Base-by-base conservation (phyloP, 2,113 vertebrate species). In the Anas platyrhynchos region DNA sequence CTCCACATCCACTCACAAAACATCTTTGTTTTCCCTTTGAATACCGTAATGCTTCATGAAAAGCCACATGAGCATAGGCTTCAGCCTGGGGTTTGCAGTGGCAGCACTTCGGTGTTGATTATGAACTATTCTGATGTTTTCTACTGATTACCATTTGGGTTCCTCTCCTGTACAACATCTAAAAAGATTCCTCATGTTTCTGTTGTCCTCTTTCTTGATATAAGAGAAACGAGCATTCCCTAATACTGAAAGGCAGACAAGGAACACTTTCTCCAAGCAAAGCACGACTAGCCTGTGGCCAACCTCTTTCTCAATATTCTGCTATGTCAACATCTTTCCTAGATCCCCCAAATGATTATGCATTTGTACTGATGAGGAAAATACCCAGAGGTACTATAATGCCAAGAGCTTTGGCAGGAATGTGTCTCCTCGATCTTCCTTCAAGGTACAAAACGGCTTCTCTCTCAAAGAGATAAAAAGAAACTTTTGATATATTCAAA, bases 191-290 rank as follows among this genome's bases (percentile, higher is more conserved):
- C 41, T 89, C 55, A 6, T 80, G 54, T n/a, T 87, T 91, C 62
- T 87, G 38, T 89, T 93, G 78, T 94, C 89, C 62, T 79, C 22
- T 73, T 32, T 87, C 36, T 41, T 80, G 62, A 80, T 3, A 26
- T 13, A 74, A 73, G 25, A 88, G 65, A 88, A 94, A 83, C 92
- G 21, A 38, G 36, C 50, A 77, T 65, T 80, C 69, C 67, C 72
- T 94, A 85, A 92, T 79, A 58, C n/a, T 80, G 75, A 92, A 87
- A 93, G 82, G 89, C 93, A 97, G 87, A 91, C 76, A 83, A 83
- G 31, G 36, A 91, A 63, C 63, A 46, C 48, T 82, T 48, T 84
- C 54, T 32, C 21, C 44, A 58, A 46, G 74, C 81, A 91, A 73
- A 85, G 84, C 23, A 93, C 0, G 0, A 25, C 34, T 41, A 89